Percentiles rank a stretch among this genome's conserved stretches.
phyloP scores from a whole-genome alignment of 2,113 vertebrate species.

The Chelonoidis abingdonii region DNA sequence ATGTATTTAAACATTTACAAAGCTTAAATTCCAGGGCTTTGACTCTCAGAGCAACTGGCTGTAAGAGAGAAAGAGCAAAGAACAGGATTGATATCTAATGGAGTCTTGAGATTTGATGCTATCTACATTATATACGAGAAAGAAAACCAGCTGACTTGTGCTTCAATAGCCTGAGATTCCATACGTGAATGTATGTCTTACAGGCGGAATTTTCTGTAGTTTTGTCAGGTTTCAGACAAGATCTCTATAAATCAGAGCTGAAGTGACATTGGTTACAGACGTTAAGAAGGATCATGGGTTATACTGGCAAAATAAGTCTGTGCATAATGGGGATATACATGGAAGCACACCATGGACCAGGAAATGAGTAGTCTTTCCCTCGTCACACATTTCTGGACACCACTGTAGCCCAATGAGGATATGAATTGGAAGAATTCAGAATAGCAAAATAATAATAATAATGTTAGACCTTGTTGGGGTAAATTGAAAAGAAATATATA shows the following conservation, averaged over 20 bases:
- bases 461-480: neutral
- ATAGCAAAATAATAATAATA: neutral
- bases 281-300: neutral
- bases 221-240: neutral
- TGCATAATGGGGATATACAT: neutral
- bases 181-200: accelerated
- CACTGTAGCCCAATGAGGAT: neutral
- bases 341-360: neutral
- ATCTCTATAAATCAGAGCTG: neutral
- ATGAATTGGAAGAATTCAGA: neutral
- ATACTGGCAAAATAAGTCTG: neutral
- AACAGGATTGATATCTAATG: neutral
- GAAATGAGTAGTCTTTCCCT: neutral
- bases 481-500: neutral
- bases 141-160: neutral
- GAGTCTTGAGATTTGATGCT: accelerated
- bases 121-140: accelerated
- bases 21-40: neutral
- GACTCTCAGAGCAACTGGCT: neutral
- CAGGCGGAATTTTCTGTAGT: neutral
- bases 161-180: neutral
- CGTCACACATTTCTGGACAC: neutral
- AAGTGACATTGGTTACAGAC: neutral
- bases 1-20: neutral
- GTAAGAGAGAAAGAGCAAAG: neutral